Evolutionary conservation across 2,888 invertebrate species (phyloP).

Genomic region (Agriotes lineatus): DNA sequence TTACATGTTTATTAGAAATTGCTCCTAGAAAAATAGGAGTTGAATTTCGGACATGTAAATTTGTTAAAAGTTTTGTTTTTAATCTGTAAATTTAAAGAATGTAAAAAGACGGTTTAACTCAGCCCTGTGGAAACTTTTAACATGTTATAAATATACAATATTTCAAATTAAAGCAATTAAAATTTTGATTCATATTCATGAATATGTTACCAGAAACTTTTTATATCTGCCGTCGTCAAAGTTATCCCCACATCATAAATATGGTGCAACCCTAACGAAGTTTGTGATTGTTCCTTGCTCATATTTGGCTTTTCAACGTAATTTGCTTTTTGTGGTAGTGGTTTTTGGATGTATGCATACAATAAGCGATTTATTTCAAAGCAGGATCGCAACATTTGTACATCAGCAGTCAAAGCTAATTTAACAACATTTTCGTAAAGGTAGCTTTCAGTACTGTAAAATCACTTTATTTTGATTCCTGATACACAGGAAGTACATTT

Average conservation of each 20-base stretch:
- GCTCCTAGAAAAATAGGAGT: too few relatives aligned
- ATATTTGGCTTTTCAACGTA: neutral
- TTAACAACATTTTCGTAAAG: too few relatives aligned
- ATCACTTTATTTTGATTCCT: too few relatives aligned
- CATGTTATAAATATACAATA: slow-evolving; percentile 13
- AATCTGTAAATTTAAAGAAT: neutral
- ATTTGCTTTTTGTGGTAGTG: neutral
- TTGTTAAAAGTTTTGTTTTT: neutral
- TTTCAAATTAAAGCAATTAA: slow-evolving; percentile 10
- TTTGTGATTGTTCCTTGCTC: neutral
- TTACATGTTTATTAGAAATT: too few relatives aligned
- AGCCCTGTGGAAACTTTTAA: slow-evolving; percentile 11
- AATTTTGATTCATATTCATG: slow-evolving; percentile 19
- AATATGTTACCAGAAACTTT: neutral
- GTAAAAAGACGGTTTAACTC: neutral
- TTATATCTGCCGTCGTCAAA: neutral
- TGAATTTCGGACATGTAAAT: too few relatives aligned
- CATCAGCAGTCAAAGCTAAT: too few relatives aligned
- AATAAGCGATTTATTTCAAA: neutral
- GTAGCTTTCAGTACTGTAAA: too few relatives aligned
- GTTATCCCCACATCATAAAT: neutral
- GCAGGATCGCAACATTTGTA: too few relatives aligned
- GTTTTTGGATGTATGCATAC: neutral
- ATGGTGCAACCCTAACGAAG: neutral
- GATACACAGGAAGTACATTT: too few relatives aligned